These are phyloP conservation scores for Zhuqinia jingwanae DNA, from an alignment of 2,888 invertebrate genomes.

Conservation along the genomic window DNA sequence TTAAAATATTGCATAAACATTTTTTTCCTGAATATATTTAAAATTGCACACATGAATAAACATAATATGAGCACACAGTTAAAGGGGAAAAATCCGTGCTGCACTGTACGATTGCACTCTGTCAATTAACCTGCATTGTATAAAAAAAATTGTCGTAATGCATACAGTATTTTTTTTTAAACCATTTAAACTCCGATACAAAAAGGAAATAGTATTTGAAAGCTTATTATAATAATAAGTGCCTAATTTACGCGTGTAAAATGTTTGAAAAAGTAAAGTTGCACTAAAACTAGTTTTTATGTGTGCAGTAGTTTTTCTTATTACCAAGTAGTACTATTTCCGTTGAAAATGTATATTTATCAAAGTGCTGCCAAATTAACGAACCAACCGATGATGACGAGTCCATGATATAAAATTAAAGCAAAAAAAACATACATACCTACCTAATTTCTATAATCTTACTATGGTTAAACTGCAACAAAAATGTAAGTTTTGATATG, in stretches of 20 bases:
- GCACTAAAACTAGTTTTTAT: neutral
- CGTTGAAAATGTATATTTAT: constrained; percentile 19
- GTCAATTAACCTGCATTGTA: too few species aligned
- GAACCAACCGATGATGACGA: neutral
- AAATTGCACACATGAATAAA: neutral
- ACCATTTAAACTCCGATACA: neutral
- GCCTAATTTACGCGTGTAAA: constrained; percentile 27
- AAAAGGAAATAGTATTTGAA: constrained; percentile 23
- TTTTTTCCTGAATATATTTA: neutral
- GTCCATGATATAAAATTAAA: neutral
- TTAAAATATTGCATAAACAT: constrained; percentile 21
- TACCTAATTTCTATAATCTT: too few species aligned
- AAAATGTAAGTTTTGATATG: constrained; percentile 81
- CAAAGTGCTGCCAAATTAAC: constrained; percentile 18
- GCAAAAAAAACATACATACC: neutral
- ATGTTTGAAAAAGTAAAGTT: constrained; percentile 19
- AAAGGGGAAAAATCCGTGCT: too few species aligned
- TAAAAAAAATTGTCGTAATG: too few species aligned
- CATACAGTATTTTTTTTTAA: neutral
- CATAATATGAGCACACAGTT: too few species aligned
- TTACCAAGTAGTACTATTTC: constrained; percentile 15
- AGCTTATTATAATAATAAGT: constrained; percentile 24
- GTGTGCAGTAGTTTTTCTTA: neutral
- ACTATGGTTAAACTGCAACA: neutral
- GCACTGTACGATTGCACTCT: neutral